Conservation (phyloP, 30 jellyfish, hydroid and myxozoan genomes). For the Chrysaora quinquecirrha region DNA sequence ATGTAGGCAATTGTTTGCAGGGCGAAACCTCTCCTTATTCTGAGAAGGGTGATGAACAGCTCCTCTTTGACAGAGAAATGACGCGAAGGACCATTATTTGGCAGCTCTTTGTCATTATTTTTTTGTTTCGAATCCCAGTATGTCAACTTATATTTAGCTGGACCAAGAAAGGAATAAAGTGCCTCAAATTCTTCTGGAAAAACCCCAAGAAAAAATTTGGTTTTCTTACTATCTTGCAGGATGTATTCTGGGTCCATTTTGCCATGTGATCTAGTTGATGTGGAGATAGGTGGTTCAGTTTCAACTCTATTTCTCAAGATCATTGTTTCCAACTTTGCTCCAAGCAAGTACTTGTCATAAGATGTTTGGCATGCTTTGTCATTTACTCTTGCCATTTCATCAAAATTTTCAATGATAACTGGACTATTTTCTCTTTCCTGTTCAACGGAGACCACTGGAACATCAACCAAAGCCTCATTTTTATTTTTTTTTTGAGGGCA, state of each 20-base stretch:
- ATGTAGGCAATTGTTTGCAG: slow-evolving; percentile 25
- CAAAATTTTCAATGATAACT: too few species aligned
- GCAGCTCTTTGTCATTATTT: neutral
- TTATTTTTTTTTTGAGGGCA: too few species aligned
- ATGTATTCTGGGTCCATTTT: slow-evolving; percentile 5
- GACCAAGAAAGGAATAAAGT: slow-evolving; percentile 25
- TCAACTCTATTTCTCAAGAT: slow-evolving; percentile 12
- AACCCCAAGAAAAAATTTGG: slow-evolving; percentile 44
- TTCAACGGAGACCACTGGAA: too few species aligned
- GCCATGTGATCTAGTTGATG: neutral
- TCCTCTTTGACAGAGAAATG: slow-evolving; percentile 34
- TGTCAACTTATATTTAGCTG: slow-evolving; percentile 9
- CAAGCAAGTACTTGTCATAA: slow-evolving; percentile 31
- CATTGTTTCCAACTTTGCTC: slow-evolving; percentile 41
- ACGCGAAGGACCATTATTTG: neutral
- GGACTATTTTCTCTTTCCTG: too few species aligned
- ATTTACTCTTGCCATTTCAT: too few species aligned
- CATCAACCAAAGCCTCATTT: too few species aligned
- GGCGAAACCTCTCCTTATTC: slow-evolving; percentile 60
- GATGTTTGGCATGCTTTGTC: slow-evolving; percentile 45
- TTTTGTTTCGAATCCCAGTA: slow-evolving; percentile 16
- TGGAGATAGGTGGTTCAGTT: neutral
- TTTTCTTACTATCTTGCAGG: slow-evolving; percentile 2
- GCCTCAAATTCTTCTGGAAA: slow-evolving; percentile 16
- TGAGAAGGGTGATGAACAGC: slow-evolving; percentile 36